Base-by-base conservation (phyloP, 1,140 invertebrate species). In the Neuroterus valhalla region DNA sequence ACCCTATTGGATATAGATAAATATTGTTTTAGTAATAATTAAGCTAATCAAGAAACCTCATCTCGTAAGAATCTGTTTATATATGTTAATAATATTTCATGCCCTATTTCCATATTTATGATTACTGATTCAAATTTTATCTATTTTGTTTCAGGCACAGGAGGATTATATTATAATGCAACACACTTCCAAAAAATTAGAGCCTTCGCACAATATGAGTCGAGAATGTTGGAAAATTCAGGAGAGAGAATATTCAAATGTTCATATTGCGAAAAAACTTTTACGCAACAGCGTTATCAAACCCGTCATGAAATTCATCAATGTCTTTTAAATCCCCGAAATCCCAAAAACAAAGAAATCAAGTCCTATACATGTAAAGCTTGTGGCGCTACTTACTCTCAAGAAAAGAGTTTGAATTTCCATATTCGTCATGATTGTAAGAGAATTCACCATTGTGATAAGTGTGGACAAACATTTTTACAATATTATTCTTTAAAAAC, bases 241-340 rank as follows among this genome's bases (percentile, higher is more conserved):
- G 55, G 26, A 62, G 3, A 31, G 21, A 62, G 55, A 62, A 6
- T 62, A 23, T 62, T 62, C 31, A 31, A 23, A 5, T 62, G 55
- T 62, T 62, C 26, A 31, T 62, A 31, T 31, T 62, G 55, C 8
- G 31, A 62, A 23, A 62, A 62, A 62, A 31, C 55, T 2, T 62
- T 62, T 15, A 62, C 55, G 0, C 55, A 62, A 62, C 55, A 62
- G 31, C 55, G 55, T 38, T 62, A 62, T 26, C 55, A 62, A 26
- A 62, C 55, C n/a, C 55, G 55, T 38, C 55, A 62, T 14, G 55
- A 62, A 31, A 14, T 62, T n/a, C 55, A 62, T 62, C 55, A 62
- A 62, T 62, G 55, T 31, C 6, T 62, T 15, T 31, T 62, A 15
- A 62, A 62, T 62, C 55, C 55, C 5, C 21, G 31, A 15, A 62